Evolutionary conservation across 2,113 vertebrate genomes (phyloP).

Genomic region (Cinclus mexicanus): DNA sequence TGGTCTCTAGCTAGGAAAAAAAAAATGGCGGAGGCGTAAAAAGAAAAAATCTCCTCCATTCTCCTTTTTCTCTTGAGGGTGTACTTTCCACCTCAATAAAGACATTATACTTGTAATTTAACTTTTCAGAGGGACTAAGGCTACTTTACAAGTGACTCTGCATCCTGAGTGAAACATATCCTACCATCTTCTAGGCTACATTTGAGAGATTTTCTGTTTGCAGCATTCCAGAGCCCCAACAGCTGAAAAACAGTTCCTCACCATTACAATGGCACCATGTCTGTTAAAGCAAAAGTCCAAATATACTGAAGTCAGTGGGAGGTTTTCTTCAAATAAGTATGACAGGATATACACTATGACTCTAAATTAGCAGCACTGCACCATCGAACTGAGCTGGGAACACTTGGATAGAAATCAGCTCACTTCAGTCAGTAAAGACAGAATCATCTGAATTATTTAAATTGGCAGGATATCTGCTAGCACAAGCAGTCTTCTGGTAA

Average conservation of each 20-base stretch:
- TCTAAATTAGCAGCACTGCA: background rate
- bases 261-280: background rate
- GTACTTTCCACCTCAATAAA: background rate
- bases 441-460: background rate
- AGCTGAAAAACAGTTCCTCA: background rate
- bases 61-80: background rate
- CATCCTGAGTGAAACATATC: background rate
- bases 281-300: conserved; percentile 18
- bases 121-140: background rate
- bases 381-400: background rate
- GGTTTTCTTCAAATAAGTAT: background rate
- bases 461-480: accelerated
- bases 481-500: background rate
- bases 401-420: background rate
- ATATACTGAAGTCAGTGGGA: background rate
- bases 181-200: background rate
- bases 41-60: background rate
- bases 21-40: accelerated
- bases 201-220: background rate
- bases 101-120: background rate
- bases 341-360: background rate
- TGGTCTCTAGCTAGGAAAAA: background rate
- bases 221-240: background rate
- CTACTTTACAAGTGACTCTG: background rate
- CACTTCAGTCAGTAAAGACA: background rate